Evolutionary conservation across 2,113 vertebrate species (phyloP).

Genomic region (Rhinogobius similis): DNA sequence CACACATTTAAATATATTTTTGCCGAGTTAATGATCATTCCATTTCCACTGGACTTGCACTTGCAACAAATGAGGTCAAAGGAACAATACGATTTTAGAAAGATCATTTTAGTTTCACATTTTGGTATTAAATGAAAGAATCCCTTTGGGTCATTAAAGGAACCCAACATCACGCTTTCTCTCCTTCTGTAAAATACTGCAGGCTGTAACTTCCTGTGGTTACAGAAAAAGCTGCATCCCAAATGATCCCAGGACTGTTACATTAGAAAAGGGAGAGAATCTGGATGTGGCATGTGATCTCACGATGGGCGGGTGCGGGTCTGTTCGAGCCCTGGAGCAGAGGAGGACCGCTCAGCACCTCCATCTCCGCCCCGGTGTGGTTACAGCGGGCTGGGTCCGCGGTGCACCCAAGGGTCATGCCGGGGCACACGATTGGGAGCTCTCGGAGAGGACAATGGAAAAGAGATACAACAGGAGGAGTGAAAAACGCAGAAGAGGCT

Average conservation of each 20-base stretch:
- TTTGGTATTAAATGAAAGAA: too few species aligned
- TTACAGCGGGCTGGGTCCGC: conserved; percentile 5
- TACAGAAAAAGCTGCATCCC: conserved; percentile 43
- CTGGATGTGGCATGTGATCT: conserved; percentile 61
- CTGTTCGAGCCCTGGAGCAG: conserved; percentile 38
- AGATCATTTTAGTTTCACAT: too few species aligned
- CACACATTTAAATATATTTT: too few species aligned
- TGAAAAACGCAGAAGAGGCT: conserved; percentile 6
- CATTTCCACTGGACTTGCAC: too few species aligned
- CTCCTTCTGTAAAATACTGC: conserved; percentile 40
- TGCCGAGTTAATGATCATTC: too few species aligned
- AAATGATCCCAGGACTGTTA: conserved; percentile 54
- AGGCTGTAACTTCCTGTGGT: conserved; percentile 63
- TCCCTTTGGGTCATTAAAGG: too few species aligned
- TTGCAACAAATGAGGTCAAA: too few species aligned
- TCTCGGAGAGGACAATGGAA: conserved; percentile 25
- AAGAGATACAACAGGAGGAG: not conserved
- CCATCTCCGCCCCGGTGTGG: conserved; percentile 27
- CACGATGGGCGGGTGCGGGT: conserved; percentile 65
- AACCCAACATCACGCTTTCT: conserved; percentile 18
- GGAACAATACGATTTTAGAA: too few species aligned
- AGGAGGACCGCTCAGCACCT: conserved; percentile 50
- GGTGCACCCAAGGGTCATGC: conserved; percentile 42
- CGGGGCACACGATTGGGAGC: conserved; percentile 51
- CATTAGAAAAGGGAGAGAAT: conserved; percentile 52